Evolutionary conservation across 2,113 vertebrate species (phyloP).

Genomic region (Emydura subglobosa): DNA sequence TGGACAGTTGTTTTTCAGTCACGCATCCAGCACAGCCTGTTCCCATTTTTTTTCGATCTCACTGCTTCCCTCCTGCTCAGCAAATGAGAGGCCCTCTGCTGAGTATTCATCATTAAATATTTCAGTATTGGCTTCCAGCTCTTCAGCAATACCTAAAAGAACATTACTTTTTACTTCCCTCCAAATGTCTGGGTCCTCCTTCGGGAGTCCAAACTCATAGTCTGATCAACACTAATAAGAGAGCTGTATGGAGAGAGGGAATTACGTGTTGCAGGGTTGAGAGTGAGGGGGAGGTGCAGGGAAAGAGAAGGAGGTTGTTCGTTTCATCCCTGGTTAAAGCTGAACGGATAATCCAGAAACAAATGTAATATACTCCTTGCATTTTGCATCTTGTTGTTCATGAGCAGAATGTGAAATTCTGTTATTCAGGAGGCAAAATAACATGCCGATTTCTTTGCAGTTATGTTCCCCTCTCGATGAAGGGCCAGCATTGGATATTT

Average conservation of each 20-base stretch:
- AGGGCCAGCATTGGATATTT: conserved; percentile 33
- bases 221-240: conserved; percentile 1
- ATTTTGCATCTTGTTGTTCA: conserved; percentile 9
- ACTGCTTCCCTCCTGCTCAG: not conserved
- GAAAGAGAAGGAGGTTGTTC: conserved; percentile 2
- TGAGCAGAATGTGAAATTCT: conserved; percentile 7
- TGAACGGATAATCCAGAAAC: not conserved
- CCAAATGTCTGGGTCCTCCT: not conserved
- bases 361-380: not conserved
- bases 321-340: not conserved
- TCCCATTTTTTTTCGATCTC: not conserved
- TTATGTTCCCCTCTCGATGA: not conserved
- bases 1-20: not conserved
- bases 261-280: not conserved
- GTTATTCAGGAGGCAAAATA: not conserved
- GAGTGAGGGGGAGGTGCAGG: not conserved
- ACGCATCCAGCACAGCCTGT: rapidly evolving
- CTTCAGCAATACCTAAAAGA: conserved; percentile 28
- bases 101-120: conserved; percentile 11
- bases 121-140: conserved; percentile 34
- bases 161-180: conserved; percentile 1
- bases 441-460: not conserved
- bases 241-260: not conserved
- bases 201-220: not conserved
- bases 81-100: not conserved